phyloP scores from a whole-genome alignment of 1,140 invertebrate genomes.

The Drosophila rhopaloa region DNA sequence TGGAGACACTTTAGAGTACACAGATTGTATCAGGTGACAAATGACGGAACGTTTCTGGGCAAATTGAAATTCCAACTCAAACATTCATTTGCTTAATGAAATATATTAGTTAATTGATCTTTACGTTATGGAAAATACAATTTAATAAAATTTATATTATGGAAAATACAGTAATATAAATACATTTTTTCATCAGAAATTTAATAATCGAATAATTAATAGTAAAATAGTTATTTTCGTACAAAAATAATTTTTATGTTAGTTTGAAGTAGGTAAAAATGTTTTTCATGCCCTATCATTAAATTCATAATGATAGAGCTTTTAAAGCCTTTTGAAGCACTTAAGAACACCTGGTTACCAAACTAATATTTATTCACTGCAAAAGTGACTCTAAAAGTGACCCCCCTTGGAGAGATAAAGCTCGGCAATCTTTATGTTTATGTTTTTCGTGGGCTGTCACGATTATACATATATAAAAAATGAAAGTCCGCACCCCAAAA shows the following conservation, averaged over 20 bases:
- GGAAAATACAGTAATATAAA: too few relatives aligned
- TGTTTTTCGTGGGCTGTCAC: conserved; percentile 25
- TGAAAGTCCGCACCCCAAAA: conserved; percentile 20
- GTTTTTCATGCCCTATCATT: neutral
- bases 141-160: neutral
- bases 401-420: conserved; percentile 35
- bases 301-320: too few relatives aligned
- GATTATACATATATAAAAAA: conserved; percentile 28
- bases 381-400: conserved; percentile 18
- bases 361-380: conserved; percentile 3
- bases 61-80: conserved; percentile 14
- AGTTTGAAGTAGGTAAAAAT: too few relatives aligned
- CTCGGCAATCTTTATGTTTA: conserved; percentile 60
- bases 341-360: neutral
- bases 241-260: too few relatives aligned
- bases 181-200: too few relatives aligned
- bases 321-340: neutral
- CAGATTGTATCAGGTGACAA: neutral
- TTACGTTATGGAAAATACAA: neutral
- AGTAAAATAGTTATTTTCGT: too few relatives aligned
- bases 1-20: conserved; percentile 2
- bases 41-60: conserved; percentile 10
- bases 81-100: neutral
- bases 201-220: too few relatives aligned
- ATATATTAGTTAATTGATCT: conserved; percentile 7